Evolutionary conservation across 2,888 invertebrate genomes (phyloP), one percentile per base, ranked within the genome.

Genomic region (Tribolium freemani): DNA sequence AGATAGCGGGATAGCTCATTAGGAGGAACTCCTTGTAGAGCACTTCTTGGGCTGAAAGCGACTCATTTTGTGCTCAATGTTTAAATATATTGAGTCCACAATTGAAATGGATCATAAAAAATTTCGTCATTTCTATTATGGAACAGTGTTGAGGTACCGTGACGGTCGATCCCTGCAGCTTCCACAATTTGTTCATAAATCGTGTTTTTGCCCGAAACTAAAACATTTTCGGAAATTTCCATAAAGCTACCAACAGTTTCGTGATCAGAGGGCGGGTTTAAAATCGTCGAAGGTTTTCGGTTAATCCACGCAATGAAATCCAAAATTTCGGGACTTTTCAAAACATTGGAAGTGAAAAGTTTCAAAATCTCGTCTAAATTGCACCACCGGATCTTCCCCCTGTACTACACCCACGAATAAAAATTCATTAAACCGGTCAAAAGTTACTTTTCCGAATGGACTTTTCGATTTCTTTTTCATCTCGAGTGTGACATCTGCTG

Each of bases 1-100:
- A 89, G 48, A 88, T 81, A 44, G 89, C 88, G 0, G 92, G 92
- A 78, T 86, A 89, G 45, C 88, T 88, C 81, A 88, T 83, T 58
- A 88, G 79, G 58, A 90, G 80, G 80, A 90, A 92, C 79, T 91
- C 90, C 46, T 87, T 86, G 80, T 89, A 90, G 73, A 91, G 77
- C 30, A 88, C 84, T 64, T 89, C 87, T 83, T 91, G 91, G 76
- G 90, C 91, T 91, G 83, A 11, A 86, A 83, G 58, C 16, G 16
- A 16, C 16, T 16, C 16, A 16, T 16, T 16, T 16, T 16, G 16
- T 16, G 16, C n/a, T n/a, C n/a, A n/a, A 16, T 16, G 16, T n/a
- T n/a, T n/a, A n/a, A n/a, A n/a, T n/a, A n/a, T n/a, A n/a, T n/a
- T n/a, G n/a, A n/a, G n/a, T n/a, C n/a, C n/a, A n/a, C n/a, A n/a